These are phyloP conservation scores for Apotomis capreana DNA, from an alignment of 2,888 invertebrate genomes.

Conservation along the genomic window DNA sequence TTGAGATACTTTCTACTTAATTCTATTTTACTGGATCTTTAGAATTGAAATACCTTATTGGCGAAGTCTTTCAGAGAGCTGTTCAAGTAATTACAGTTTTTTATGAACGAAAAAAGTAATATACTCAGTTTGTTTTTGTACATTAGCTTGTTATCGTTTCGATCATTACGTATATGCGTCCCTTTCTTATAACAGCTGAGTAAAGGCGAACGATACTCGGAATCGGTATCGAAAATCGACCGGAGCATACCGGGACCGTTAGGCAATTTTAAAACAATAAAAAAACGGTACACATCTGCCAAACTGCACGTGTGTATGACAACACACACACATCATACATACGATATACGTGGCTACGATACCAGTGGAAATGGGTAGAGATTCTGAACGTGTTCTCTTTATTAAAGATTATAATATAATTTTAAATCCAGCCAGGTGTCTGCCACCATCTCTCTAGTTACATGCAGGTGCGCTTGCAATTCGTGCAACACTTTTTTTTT, in stretches of 20 bases:
- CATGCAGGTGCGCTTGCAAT: constrained; percentile 23
- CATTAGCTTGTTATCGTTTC: background rate
- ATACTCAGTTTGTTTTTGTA: constrained; percentile 10
- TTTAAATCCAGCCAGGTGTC: constrained; percentile 15
- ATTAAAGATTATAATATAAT: background rate
- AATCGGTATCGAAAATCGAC: constrained; percentile 27
- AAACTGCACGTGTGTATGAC: constrained; percentile 20
- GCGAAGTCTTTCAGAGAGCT: background rate
- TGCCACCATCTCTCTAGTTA: constrained; percentile 9
- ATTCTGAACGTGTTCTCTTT: background rate
- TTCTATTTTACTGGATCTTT: too few relatives aligned
- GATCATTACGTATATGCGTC: constrained; percentile 13
- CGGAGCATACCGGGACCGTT: constrained; percentile 19
- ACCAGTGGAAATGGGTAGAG: constrained; percentile 7
- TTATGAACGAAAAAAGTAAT: constrained; percentile 18
- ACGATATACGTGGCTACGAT: background rate
- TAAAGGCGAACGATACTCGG: constrained; percentile 11
- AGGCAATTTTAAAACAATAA: constrained; percentile 24
- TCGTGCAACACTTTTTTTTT: constrained; percentile 28
- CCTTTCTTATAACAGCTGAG: constrained; percentile 17
- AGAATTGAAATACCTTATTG: background rate
- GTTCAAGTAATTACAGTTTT: constrained; percentile 1
- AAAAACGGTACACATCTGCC: constrained; percentile 29
- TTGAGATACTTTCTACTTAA: too few relatives aligned
- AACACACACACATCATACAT: constrained; percentile 1